Percentiles rank a stretch among this genome's conserved stretches.
phyloP scores from a whole-genome alignment of 2,113 vertebrate genomes.

The Leptobrachium leishanense region DNA sequence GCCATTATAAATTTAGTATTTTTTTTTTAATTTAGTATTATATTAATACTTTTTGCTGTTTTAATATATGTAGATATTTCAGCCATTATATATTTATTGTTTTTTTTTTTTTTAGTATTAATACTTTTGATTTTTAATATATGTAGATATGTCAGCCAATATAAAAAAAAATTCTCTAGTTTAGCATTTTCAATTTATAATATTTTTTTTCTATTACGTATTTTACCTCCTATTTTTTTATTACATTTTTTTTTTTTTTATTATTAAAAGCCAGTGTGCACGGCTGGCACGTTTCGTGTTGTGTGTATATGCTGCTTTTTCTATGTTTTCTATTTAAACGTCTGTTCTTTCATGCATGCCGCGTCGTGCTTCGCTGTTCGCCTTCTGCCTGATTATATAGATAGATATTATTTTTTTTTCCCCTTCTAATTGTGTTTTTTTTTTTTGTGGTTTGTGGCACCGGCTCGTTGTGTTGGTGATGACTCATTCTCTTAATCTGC shows the following conservation, averaged over 20 bases:
- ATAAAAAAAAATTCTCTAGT: too few species aligned
- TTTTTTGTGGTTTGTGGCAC: background rate
- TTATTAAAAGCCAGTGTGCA: background rate
- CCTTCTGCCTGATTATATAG: background rate
- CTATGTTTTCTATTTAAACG: conserved; percentile 12
- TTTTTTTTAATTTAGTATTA: too few species aligned
- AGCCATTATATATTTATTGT: too few species aligned
- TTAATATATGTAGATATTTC: too few species aligned
- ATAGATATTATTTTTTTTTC: too few species aligned
- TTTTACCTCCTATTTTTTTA: background rate
- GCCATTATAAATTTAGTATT: too few species aligned
- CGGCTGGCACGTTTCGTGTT: background rate
- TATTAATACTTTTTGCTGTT: too few species aligned
- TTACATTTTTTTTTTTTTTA: background rate
- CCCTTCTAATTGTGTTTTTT: background rate
- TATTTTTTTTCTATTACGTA: too few species aligned
- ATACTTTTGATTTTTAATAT: too few species aligned
- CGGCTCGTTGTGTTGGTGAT: background rate
- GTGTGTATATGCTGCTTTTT: background rate
- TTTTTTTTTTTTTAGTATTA: too few species aligned
- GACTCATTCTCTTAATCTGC: conserved; percentile 15
- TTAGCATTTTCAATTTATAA: too few species aligned
- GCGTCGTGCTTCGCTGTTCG: background rate
- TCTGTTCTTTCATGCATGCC: conserved; percentile 5
- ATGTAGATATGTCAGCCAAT: too few species aligned